These are phyloP conservation scores for Trogon melanurus DNA, from an alignment of 2,113 vertebrate genomes.

Conservation along the genomic window DNA sequence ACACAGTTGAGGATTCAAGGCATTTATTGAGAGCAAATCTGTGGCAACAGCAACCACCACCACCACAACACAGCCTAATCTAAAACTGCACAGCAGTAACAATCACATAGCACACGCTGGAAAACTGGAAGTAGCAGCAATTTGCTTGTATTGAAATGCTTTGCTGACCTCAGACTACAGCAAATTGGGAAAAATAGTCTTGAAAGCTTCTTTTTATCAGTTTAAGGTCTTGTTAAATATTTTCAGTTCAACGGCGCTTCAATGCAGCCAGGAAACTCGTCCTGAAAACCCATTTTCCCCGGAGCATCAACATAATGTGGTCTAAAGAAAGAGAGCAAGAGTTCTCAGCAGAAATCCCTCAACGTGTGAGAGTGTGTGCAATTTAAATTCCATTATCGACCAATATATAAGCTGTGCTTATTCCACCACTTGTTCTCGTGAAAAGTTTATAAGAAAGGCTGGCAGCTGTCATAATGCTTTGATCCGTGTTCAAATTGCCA, in stretches of 20 bases:
- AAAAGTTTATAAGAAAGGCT: neutral
- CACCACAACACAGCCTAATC: neutral
- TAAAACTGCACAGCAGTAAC: neutral
- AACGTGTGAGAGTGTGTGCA: neutral
- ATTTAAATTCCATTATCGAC: slow-evolving; percentile 55
- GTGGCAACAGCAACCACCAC: neutral
- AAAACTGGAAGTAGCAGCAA: neutral
- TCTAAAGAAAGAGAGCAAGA: neutral
- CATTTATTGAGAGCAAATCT: neutral
- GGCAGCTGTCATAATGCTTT: slow-evolving; percentile 54
- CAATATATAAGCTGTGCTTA: neutral
- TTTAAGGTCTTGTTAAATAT: neutral
- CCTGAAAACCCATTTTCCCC: neutral
- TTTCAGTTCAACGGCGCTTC: neutral
- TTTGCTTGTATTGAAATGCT: neutral
- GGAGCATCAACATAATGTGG: neutral
- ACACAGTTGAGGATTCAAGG: neutral
- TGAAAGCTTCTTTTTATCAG: neutral
- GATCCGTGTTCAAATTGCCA: neutral
- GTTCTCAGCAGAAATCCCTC: slow-evolving; percentile 1
- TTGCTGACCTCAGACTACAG: neutral
- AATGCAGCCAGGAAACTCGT: neutral
- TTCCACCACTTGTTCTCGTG: neutral
- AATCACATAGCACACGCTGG: neutral
- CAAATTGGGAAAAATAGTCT: neutral